These are phyloP conservation scores for Pampusana beccarii DNA, from an alignment of 2,113 vertebrate species.

Conservation along the genomic window DNA sequence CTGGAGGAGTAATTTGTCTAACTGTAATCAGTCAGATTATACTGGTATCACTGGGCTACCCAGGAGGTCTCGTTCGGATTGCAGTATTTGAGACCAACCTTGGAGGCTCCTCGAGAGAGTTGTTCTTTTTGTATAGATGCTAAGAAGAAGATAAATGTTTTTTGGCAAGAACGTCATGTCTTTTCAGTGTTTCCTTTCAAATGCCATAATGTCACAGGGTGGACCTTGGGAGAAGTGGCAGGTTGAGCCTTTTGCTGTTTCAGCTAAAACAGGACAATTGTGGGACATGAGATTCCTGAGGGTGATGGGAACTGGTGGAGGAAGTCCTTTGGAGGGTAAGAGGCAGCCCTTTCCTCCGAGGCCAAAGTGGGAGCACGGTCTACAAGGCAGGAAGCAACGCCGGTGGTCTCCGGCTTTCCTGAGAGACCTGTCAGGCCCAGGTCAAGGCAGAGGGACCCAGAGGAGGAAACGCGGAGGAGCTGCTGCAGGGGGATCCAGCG, in stretches of 20 bases:
- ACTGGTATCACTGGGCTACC: neutral
- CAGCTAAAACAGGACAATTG: conserved; percentile 64
- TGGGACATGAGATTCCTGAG: conserved; percentile 32
- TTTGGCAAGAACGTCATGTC: neutral
- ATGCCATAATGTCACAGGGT: neutral
- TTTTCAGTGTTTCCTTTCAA: conserved; percentile 42
- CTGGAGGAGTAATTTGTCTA: neutral
- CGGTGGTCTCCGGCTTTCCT: neutral
- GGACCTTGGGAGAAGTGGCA: conserved; percentile 28
- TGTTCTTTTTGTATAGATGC: neutral
- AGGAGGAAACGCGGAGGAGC: neutral
- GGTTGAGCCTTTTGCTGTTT: conserved; percentile 47
- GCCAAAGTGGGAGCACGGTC: neutral
- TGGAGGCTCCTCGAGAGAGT: neutral
- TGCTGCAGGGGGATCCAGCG: rapidly evolving
- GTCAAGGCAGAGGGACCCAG: neutral
- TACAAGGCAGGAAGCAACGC: conserved; percentile 13
- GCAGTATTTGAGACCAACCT: neutral
- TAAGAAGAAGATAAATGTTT: conserved; percentile 9
- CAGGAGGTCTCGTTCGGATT: neutral
- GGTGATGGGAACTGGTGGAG: conserved; percentile 36
- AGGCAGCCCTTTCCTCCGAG: conserved; percentile 44
- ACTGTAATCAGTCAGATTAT: neutral
- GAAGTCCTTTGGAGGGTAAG: conserved; percentile 23
- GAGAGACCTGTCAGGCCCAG: neutral